A percentile compares a stretch with the other conserved stretches of the same genome.
Conservation (phyloP, 2,113 vertebrate genomes). For the Clarias batrachus region DNA sequence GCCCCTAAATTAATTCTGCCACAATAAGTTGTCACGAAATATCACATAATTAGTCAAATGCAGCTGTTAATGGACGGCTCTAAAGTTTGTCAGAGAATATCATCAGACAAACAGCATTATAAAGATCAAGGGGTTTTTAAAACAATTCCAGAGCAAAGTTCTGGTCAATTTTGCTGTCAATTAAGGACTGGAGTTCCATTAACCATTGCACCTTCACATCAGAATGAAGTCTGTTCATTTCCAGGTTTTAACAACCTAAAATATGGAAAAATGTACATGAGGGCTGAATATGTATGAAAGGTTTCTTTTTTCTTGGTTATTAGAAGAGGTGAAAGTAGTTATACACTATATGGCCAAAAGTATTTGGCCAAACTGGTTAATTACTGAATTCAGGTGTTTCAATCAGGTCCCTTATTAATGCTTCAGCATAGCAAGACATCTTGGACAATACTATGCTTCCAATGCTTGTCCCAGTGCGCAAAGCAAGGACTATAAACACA, state of each 20-base stretch:
- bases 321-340: not conserved
- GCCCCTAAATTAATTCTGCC: no score
- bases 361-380: no score
- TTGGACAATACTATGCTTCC: no score
- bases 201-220: not conserved
- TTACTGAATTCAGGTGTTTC: no score
- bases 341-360: no score
- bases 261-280: no score
- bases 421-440: no score
- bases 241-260: not conserved
- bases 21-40: not conserved
- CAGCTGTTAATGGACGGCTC: not conserved
- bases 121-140: not conserved
- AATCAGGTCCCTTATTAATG: no score
- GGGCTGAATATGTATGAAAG: not conserved
- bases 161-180: no score
- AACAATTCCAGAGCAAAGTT: not conserved
- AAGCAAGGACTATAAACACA: no score
- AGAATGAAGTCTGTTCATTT: not conserved
- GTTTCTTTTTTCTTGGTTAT: not conserved
- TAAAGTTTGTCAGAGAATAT: not conserved
- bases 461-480: no score
- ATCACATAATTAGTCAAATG: not conserved
- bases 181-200: not conserved
- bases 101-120: not conserved